A percentile compares a stretch with the other conserved stretches of the same genome.
Conservation (phyloP, 2,113 vertebrate genomes). For the Cacatua alba region DNA sequence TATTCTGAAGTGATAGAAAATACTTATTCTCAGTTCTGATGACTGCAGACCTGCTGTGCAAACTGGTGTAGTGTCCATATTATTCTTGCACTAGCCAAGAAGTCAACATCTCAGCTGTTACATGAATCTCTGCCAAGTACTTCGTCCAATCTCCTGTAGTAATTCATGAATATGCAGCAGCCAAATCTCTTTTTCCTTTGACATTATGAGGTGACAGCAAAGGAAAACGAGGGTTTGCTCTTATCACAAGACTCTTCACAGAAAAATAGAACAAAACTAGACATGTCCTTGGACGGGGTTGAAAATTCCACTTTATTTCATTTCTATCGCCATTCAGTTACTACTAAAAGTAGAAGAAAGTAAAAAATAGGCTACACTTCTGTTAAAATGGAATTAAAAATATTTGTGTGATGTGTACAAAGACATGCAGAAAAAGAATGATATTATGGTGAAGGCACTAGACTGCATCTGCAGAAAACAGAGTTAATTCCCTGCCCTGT, state of each 20-base stretch:
- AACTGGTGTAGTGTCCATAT: neutral
- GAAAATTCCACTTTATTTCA: neutral
- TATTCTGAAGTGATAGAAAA: neutral
- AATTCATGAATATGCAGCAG: constrained; percentile 42
- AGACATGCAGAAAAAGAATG: neutral
- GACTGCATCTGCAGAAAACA: neutral
- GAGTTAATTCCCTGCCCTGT: neutral
- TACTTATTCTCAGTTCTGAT: neutral
- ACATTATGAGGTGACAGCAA: neutral
- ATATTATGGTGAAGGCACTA: neutral
- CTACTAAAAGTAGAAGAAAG: neutral
- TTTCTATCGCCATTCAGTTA: neutral
- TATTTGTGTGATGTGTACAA: neutral
- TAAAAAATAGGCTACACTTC: neutral
- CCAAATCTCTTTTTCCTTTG: constrained; percentile 31
- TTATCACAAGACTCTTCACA: neutral
- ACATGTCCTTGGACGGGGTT: neutral
- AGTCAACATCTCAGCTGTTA: constrained; percentile 45
- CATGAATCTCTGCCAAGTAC: constrained; percentile 5
- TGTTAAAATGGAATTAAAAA: neutral
- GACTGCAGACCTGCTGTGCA: constrained; percentile 7
- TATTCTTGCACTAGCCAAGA: constrained; percentile 17
- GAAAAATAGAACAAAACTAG: neutral
- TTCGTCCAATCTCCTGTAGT: neutral
- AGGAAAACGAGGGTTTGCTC: constrained; percentile 22